phyloP scores from a whole-genome alignment of 2,797 vertebrate species.

The Anas capensis region DNA sequence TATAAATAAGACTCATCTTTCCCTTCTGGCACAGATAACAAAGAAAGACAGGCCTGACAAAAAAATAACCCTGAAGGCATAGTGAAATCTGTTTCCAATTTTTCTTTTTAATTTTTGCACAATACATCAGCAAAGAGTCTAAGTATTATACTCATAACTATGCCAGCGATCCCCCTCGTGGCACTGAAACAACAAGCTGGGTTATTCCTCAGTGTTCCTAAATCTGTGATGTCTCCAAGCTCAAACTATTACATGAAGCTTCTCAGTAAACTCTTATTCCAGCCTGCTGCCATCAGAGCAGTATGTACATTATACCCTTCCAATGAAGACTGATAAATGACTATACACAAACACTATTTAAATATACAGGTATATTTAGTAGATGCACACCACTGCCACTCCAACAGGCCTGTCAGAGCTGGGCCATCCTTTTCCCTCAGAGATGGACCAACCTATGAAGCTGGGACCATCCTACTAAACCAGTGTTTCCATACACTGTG shows the following conservation, averaged over 20 bases:
- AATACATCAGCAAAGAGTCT: neutral
- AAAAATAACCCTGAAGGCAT: neutral
- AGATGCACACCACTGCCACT: neutral
- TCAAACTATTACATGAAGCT: neutral
- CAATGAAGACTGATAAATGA: neutral
- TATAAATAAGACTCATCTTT: neutral
- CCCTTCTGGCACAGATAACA: neutral
- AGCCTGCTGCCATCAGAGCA: neutral
- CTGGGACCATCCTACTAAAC: rapidly evolving
- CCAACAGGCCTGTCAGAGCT: neutral
- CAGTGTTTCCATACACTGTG: rapidly evolving
- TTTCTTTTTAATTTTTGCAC: neutral
- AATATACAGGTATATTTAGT: neutral
- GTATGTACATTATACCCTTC: too few relatives aligned
- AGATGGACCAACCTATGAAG: neutral
- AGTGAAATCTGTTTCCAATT: neutral
- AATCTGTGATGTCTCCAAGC: neutral
- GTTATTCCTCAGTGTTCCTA: neutral
- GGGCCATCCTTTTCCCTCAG: neutral
- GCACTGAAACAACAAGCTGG: neutral
- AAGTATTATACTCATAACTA: neutral
- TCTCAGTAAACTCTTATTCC: neutral
- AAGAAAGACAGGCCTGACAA: neutral
- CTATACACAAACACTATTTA: neutral
- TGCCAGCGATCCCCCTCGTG: neutral